Base-by-base conservation (phyloP, 2,113 vertebrate genomes). In the Chaenocephalus aceratus region DNA sequence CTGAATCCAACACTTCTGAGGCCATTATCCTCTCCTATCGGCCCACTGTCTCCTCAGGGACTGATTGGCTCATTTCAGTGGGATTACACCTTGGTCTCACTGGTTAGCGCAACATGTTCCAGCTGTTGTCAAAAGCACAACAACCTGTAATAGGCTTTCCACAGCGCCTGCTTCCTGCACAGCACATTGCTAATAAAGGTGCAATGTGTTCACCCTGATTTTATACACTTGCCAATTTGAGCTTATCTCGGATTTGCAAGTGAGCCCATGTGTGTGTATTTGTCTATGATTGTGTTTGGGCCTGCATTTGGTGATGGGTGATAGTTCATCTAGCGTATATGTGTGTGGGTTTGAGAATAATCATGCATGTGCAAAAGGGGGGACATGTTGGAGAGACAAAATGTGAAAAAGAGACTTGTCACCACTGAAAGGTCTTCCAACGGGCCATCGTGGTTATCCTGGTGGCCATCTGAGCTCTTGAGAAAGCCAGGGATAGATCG, bases 141-240 rank as follows among this genome's bases (percentile, higher is more conserved):
- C 82, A 84, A 86, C 85, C 78, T 81, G 80, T 90, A 92, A 92
- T 89, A 86, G 88, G 91, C 86, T 94, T 91, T 89, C 79, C 79
- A 30, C 70, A 49, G 69, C 69, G 26, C 79, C 84, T 76, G 70
- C 69, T 76, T 83, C 77, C 86, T 88, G 84, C 86, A 52, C 80
- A 51, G 60, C 72, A 70, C 91, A 91, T 89, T 86, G 80, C 85
- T 90, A 92, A 92, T 92, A 91, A 92, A 90, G 78, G 82, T 85
- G 76, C 83, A 84, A 74, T 84, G 81, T 90, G 82, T 87, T 92
- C 6, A 1, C 73, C 75, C 75, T 64, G 82, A 91, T 89, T 89
- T 85, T 78, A 61, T 6, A 61, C 34, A 73, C 70, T 64, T 69
- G 82, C 72, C 87, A 91, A 86, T 82, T 82, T 80, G 45, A 79